Conservation (phyloP, 2,888 invertebrate genomes). For the Stenodema calcarata region DNA sequence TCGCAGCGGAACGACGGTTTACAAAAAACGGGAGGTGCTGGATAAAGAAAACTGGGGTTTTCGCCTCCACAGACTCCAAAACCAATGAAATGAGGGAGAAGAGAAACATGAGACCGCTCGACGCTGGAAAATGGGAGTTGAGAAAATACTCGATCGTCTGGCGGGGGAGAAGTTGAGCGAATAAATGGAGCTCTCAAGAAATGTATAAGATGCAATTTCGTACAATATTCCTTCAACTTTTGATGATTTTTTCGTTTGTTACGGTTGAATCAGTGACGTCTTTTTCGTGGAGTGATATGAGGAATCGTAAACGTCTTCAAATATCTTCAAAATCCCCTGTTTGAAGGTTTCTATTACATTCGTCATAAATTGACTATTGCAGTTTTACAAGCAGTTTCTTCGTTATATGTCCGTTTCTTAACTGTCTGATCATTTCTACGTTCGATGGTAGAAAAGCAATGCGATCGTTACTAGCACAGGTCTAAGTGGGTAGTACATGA, state of each 20-base stretch:
- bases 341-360: too few relatives aligned
- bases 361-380: too few relatives aligned
- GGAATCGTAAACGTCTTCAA: too few relatives aligned
- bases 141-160: neutral
- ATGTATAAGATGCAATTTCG: neutral
- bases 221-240: neutral
- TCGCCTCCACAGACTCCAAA: neutral
- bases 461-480: too few relatives aligned
- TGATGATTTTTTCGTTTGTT: neutral
- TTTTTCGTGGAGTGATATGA: too few relatives aligned
- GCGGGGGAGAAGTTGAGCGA: neutral
- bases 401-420: too few relatives aligned
- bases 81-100: neutral
- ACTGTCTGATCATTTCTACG: too few relatives aligned
- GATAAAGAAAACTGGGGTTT: neutral
- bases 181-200: neutral
- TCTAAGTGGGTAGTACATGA: too few relatives aligned
- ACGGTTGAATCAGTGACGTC: too few relatives aligned
- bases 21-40: neutral
- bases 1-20: neutral
- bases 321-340: too few relatives aligned
- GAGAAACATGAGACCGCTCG: neutral
- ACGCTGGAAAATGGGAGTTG: neutral
- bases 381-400: too few relatives aligned
- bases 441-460: too few relatives aligned